Base-by-base conservation (phyloP, 2,888 invertebrate genomes). In the Xestobium rufovillosum region DNA sequence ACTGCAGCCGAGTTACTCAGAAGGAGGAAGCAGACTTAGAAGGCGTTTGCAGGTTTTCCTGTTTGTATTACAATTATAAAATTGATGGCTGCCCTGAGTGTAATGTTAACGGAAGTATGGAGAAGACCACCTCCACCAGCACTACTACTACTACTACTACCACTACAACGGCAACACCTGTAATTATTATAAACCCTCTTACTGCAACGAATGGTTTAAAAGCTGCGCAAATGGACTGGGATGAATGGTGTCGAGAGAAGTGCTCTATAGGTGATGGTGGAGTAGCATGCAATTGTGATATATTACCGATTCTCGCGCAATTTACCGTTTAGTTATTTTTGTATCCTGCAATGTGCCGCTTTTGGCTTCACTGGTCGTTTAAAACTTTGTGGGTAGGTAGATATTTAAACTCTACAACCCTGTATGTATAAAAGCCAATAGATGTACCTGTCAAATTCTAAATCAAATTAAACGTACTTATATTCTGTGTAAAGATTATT, bases 281-380 rank as follows among this genome's bases (percentile, higher is more conserved):
- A n/a, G 75, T 76, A 14, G 80, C 82, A 43, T 83, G 83, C 68
- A 78, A 80, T 63, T 83, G 83, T 62, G 79, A 83, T 63, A 67
- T 80, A 36, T 67, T 76, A 30, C 82, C 83, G 2, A 74, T 78
- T 52, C 6, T 6, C n/a, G 28, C 39, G 44, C 57, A 58, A 31
- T n/a, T n/a, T 31, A 38, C 26, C 37, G 9, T n/a, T n/a, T n/a
- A n/a, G n/a, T n/a, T n/a, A n/a, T n/a, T n/a, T n/a, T n/a, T n/a
- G n/a, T n/a, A n/a, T n/a, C n/a, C n/a, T n/a, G n/a, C 23, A 23
- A n/a, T 9, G n/a, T n/a, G n/a, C 23, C 23, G 8, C 23, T n/a
- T 23, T 23, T 23, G 23, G 8, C 23, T 8, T 23, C n/a, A 9
- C 23, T 23, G 8, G n/a, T 23, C n/a, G n/a, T n/a, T 23, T 23